Evolutionary conservation across 2,797 vertebrate genomes (phyloP), one percentile per base, ranked within the genome.

Genomic region (Discoglossus pictus): DNA sequence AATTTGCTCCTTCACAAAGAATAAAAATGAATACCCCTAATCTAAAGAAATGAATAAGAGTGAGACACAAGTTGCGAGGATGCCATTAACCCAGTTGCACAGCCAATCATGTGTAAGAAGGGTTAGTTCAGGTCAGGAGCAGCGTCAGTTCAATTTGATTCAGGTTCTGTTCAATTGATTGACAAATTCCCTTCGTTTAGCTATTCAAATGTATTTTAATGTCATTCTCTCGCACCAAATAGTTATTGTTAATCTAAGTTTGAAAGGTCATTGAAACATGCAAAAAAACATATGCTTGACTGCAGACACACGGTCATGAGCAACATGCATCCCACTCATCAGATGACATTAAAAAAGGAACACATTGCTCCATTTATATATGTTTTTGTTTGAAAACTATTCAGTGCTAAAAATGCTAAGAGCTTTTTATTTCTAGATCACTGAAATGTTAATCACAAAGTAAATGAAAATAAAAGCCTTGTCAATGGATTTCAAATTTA

Each of bases 221-320:
- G 17, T 42, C 51, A 17, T 50, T 42, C 23, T 48, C 38, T 52
- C 16, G 31, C 16, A 54, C 48, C 48, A 55, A 62, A 56, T 62
- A n/a, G 35, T 55, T 62, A 55, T 70, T 70, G 67, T 50, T 55
- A 62, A 62, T 63, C 34, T 62, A 25, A 62, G 59, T 56, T 25
- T 70, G 51, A 70, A 70, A 70, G 51, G 59, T 70, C 67, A 70
- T 48, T 70, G n/a, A 31, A 40, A 31, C 34, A 62, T 63, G 51
- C 23, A 55, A 34, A 18, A 46, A 55, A 55, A 7, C 53, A 4
- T 8, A 62, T 70, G 67, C 59, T 63, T 63, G 40, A 63, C 42
- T 70, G 59, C 50, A 48, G 23, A 18, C 51, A 46, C 31, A 54
- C 31, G 16, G 48, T 39, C 50, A 62, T 43, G 39, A 61, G 42